Evolutionary conservation across 1,140 invertebrate genomes (phyloP).

Genomic region (Drosophila arizonae): DNA sequence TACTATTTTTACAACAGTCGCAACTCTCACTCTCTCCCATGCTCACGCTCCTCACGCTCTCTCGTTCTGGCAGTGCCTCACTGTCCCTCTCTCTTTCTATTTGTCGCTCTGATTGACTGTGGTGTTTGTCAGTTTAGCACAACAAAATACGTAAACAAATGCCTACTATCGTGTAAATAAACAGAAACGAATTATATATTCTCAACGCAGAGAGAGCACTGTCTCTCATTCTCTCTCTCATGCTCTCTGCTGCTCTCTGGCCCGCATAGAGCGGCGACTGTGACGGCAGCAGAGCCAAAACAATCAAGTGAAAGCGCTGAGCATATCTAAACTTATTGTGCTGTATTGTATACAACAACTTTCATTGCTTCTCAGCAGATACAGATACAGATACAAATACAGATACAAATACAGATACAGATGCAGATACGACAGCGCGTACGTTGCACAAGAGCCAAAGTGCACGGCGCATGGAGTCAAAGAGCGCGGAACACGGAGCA

Average conservation of each 20-base stretch:
- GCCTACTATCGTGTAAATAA: slow-evolving; percentile 69
- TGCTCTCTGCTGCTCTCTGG: slow-evolving; percentile 55
- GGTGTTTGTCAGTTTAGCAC: slow-evolving; percentile 57
- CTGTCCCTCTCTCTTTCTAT: slow-evolving; percentile 2
- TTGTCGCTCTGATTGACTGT: slow-evolving; percentile 13
- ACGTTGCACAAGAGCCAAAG: slow-evolving; percentile 60
- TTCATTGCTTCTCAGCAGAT: slow-evolving; percentile 44
- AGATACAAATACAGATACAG: slow-evolving; percentile 38
- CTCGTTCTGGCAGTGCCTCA: neutral
- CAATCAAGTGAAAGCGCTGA: slow-evolving; percentile 77
- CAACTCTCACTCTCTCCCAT: slow-evolving; percentile 14
- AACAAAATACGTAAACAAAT: slow-evolving; percentile 76
- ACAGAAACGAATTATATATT: slow-evolving; percentile 67
- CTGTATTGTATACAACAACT: slow-evolving; percentile 50
- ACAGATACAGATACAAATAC: slow-evolving; percentile 40
- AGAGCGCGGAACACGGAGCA: slow-evolving; percentile 17
- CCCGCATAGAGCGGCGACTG: slow-evolving; percentile 50
- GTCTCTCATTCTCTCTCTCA: slow-evolving; percentile 12
- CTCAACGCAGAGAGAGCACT: slow-evolving; percentile 16
- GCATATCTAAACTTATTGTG: slow-evolving; percentile 58
- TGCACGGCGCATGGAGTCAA: slow-evolving; percentile 68
- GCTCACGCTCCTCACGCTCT: no score
- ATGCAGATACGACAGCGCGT: slow-evolving; percentile 32
- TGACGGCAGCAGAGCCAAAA: slow-evolving; percentile 44
- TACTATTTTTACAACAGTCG: slow-evolving; percentile 61